These are phyloP conservation scores for Tenebrosternarchus preto DNA, from an alignment of 2,113 vertebrate species.

Conservation along the genomic window DNA sequence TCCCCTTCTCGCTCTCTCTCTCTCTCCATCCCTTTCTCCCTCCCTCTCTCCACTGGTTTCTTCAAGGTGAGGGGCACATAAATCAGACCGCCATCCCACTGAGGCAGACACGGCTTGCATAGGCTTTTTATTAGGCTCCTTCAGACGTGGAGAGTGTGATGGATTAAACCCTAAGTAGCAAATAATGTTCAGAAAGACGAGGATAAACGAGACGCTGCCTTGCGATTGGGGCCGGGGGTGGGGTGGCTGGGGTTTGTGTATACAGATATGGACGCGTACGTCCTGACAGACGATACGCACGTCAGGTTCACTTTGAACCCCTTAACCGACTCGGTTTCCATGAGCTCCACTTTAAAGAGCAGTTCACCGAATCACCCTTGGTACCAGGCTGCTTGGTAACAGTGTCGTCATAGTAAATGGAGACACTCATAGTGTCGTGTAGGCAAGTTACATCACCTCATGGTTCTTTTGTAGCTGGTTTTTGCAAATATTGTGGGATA, in stretches of 20 bases:
- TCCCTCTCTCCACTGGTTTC: neutral
- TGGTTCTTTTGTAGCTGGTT: neutral
- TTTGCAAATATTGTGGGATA: too few relatives aligned
- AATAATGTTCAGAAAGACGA: neutral
- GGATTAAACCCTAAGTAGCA: conserved; percentile 39
- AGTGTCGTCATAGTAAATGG: too few relatives aligned
- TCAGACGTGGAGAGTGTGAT: neutral
- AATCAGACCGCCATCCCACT: conserved; percentile 21
- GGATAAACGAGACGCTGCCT: neutral
- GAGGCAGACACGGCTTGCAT: conserved; percentile 14
- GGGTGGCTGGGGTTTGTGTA: neutral
- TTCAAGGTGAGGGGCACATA: conserved; percentile 28
- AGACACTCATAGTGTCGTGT: too few relatives aligned
- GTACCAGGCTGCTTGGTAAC: neutral
- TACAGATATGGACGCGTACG: neutral
- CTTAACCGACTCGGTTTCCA: neutral
- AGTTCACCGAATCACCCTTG: neutral
- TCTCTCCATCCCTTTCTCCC: neutral
- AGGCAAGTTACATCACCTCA: neutral
- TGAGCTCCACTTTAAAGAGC: neutral
- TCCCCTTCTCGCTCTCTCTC: neutral
- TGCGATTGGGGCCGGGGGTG: neutral
- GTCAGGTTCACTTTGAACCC: neutral
- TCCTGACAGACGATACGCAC: neutral
- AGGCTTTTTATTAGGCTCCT: conserved; percentile 12